Base-by-base conservation (phyloP, 1,140 invertebrate genomes). In the Leptoteleia sp. region DNA sequence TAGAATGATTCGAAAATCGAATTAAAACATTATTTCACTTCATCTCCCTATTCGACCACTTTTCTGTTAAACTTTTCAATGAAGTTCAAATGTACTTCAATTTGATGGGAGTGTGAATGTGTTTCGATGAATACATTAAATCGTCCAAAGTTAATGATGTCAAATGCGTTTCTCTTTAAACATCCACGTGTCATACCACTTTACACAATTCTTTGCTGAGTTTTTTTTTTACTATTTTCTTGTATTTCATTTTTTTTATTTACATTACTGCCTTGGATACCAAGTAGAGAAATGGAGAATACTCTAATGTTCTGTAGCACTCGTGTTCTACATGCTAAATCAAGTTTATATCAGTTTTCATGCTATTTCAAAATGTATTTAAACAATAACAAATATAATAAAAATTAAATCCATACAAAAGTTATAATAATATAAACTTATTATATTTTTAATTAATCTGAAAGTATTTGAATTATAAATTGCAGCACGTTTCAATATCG, bases 241-340 rank as follows among this genome's bases (percentile, higher is more conserved):
- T 54, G 5, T 45, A 27, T 47, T 27, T 40, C 16, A n/a, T n/a
- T 7, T 42, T 55, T 57, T 22, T 4, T 55, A 52, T 73, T 55
- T 62, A 75, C 48, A 67, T 9, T 48, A 42, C 52, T 67, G 65
- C 62, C 59, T 68, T 68, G 45, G 54, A 73, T 64, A 70, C 68
- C 62, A 77, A 80, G 65, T 59, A 77, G 29, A 71, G 57, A 27
- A 35, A 52, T 5, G 16, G 17, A 67, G 38, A 43, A 35, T 54
- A 67, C 48, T 48, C 48, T 16, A 16, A 67, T 43, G 62, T 67
- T 54, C 42, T n/a, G 22, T 45, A 59, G 27, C 31, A 59, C 54
- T 15, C 47, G 29, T 27, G 42, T 31, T 31, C 27, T 31, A 6
- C 9, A 37, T 37, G 2, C 15, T 13, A 13, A 12, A 13, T 13